Conservation (phyloP, 2,888 invertebrate species). For the Tethea ocularis region DNA sequence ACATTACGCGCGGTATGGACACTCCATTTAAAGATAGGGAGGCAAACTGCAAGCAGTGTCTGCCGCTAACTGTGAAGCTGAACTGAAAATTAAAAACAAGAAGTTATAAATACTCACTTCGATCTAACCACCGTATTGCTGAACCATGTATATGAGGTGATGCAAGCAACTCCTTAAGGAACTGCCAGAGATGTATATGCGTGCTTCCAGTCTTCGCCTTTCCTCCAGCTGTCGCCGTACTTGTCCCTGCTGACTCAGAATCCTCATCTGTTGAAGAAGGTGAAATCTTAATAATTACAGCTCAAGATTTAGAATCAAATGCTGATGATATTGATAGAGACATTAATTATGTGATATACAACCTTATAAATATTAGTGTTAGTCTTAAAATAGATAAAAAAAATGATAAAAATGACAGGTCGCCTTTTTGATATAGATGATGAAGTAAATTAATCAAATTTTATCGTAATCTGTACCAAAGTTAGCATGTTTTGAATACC, state of each 20-base stretch:
- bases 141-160: constrained; percentile 95
- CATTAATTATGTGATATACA: neutral
- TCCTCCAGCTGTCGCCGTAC: constrained; percentile 52
- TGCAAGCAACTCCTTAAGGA: constrained; percentile 96
- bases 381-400: neutral
- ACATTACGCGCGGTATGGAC: too few species aligned
- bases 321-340: neutral
- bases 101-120: constrained; percentile 77
- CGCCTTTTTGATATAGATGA: neutral
- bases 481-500: neutral
- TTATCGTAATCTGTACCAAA: too few species aligned
- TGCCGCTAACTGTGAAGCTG: too few species aligned
- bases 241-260: constrained; percentile 74
- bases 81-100: too few species aligned
- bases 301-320: neutral
- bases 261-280: constrained; percentile 80
- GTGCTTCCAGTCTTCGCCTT: constrained; percentile 86
- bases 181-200: constrained; percentile 99
- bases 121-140: constrained; percentile 98
- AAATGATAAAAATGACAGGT: neutral
- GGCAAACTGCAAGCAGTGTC: too few species aligned
- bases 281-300: neutral
- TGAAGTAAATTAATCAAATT: neutral
- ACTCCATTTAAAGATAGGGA: too few species aligned
- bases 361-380: neutral